Conservation (phyloP, 2,113 vertebrate genomes). For the Tilapia sparmanii region DNA sequence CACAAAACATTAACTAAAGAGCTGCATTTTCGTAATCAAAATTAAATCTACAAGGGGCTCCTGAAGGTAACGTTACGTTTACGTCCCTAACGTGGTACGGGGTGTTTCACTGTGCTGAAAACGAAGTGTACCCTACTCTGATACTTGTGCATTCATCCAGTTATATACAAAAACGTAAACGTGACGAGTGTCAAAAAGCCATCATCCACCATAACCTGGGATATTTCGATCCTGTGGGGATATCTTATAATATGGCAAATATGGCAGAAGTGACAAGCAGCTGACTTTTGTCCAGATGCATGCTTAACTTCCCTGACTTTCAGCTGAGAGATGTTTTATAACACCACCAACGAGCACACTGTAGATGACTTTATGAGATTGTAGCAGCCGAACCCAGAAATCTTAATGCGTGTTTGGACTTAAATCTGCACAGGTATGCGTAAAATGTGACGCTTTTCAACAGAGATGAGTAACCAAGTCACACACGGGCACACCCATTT, state of each 20-base stretch:
- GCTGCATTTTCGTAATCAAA: rapidly evolving
- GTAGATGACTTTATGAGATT: background rate
- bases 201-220: background rate
- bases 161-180: background rate
- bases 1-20: background rate
- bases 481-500: constrained; percentile 2
- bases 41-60: background rate
- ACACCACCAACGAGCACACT: background rate
- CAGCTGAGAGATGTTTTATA: background rate
- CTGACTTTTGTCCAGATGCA: background rate
- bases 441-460: background rate
- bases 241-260: background rate
- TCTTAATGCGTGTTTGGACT: background rate
- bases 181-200: background rate
- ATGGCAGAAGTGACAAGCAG: background rate
- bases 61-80: background rate
- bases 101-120: background rate
- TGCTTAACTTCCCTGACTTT: background rate
- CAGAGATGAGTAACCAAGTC: background rate
- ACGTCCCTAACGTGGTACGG: background rate
- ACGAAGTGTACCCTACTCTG: background rate
- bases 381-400: background rate
- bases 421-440: background rate
- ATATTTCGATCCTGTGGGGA: background rate
- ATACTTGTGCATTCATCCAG: background rate